Conservation (phyloP, 2,888 invertebrate species). For the Malthinus flaveolus region DNA sequence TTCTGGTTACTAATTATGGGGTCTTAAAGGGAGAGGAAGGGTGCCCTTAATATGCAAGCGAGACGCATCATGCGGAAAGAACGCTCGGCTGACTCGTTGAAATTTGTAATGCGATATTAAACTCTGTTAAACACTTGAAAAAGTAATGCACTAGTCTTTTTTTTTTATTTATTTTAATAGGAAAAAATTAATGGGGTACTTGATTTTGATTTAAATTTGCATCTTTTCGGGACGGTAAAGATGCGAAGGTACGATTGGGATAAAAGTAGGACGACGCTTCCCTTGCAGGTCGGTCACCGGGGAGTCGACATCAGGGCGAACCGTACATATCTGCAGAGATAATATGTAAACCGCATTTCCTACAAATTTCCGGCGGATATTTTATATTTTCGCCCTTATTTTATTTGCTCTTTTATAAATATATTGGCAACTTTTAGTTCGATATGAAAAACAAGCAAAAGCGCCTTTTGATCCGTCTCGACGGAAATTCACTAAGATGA, state of each 20-base stretch:
- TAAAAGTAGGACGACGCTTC: constrained; percentile 20
- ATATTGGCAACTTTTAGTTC: constrained; percentile 38
- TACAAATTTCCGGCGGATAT: constrained; percentile 45
- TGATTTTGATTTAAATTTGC: constrained; percentile 8
- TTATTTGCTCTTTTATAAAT: constrained; percentile 37
- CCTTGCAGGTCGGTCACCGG: constrained; percentile 34
- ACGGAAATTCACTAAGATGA: constrained; percentile 38
- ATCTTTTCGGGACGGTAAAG: background rate
- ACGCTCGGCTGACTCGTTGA: constrained; percentile 29
- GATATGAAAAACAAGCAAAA: constrained; percentile 34
- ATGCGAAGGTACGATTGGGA: constrained; percentile 10
- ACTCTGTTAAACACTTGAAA: constrained; percentile 28
- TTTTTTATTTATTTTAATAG: too few species aligned
- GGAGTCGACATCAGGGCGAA: constrained; percentile 29
- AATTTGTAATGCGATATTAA: constrained; percentile 31
- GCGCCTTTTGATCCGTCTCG: constrained; percentile 24
- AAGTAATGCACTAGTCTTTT: constrained; percentile 16
- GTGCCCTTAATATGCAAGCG: constrained; percentile 45
- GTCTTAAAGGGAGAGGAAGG: constrained; percentile 43
- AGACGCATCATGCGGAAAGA: constrained; percentile 34
- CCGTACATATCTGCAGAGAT: constrained; percentile 30
- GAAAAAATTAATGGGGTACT: background rate
- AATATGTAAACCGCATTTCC: constrained; percentile 46
- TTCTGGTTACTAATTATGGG: constrained; percentile 49
- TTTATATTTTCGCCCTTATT: constrained; percentile 42